Base-by-base conservation (phyloP, 2,797 vertebrate genomes). In the Tadarida brasiliensis region DNA sequence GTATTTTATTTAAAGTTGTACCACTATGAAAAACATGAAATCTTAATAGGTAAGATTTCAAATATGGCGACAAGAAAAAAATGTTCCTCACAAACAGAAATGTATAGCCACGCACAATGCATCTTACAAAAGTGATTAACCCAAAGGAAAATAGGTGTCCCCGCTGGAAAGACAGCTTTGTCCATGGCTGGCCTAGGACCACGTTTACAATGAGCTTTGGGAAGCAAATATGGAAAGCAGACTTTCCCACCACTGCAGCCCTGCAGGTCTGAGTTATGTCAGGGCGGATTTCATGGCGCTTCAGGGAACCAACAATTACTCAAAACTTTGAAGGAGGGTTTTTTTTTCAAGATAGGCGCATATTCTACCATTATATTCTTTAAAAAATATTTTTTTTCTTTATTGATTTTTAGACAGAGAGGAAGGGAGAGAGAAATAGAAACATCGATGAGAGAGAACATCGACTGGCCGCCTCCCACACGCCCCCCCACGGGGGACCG, bases 261-360 rank as follows among this genome's bases (percentile, higher is more conserved):
- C 14, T 35, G 28, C 30, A 26, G 3, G 3, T 74, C 74, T 67
- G 35, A 26, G 28, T 94, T 94, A 65, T 35, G 86, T 83, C 76
- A 59, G 26, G 91, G 16, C 17, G 88, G 2, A 35, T 94, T 97
- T 94, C 59, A 51, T 14, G 54, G 71, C 73, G 17, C 24, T 87
- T 89, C 71, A 95, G 59, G 49, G 97, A 98, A 94, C 10, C 22
- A 39, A 68, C 11, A 68, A 80, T 44, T 83, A 95, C 26, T 86
- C 15, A 91, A 7, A 83, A 78, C 77, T 77, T 76, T 90, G 35
- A 91, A 96, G 77, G 30, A 57, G 9, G 11, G 90, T 44, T 3
- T 56, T 90, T 56, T 90, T 96, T 39, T 26, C 11, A 87, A 28
- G 24, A 94, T 71, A 93, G 65, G 26, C 82, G 87, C 14, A 16